These are phyloP conservation scores for Peribatodes rhomboidaria DNA, from an alignment of 2,888 invertebrate species.

Conservation along the genomic window DNA sequence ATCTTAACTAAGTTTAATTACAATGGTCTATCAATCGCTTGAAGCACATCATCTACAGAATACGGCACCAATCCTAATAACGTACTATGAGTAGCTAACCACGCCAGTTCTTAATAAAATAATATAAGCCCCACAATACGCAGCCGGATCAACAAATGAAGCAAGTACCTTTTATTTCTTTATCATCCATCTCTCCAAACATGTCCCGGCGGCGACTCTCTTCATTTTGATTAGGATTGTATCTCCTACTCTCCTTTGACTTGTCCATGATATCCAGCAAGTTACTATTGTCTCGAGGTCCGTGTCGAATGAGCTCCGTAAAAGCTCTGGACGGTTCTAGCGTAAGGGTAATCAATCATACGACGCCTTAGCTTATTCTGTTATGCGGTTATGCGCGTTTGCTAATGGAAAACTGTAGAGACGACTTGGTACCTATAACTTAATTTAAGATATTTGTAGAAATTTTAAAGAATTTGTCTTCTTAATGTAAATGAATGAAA, in stretches of 20 bases:
- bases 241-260: slow-evolving; percentile 58
- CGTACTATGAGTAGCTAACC: neutral
- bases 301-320: slow-evolving; percentile 56
- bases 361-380: slow-evolving; percentile 35
- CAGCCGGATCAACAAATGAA: slow-evolving; percentile 4
- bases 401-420: slow-evolving; percentile 67
- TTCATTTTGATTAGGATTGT: slow-evolving; percentile 66
- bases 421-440: slow-evolving; percentile 34
- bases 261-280: slow-evolving; percentile 24
- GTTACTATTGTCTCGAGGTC: slow-evolving; percentile 31
- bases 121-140: neutral
- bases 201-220: slow-evolving; percentile 58
- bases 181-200: slow-evolving; percentile 57
- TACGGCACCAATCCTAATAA: no score
- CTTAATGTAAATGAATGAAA: no score
- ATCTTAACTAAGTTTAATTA: no score
- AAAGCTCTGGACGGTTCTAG: slow-evolving; percentile 65
- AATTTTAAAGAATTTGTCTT: no score
- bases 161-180: slow-evolving; percentile 54
- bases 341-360: slow-evolving; percentile 82
- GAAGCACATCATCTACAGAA: no score
- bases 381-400: slow-evolving; percentile 68
- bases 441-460: no score
- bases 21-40: no score
- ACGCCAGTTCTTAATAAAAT: neutral